These are phyloP conservation scores for Lepilemur ruficaudatus DNA, from an alignment of 2,797 vertebrate species.

Conservation along the genomic window DNA sequence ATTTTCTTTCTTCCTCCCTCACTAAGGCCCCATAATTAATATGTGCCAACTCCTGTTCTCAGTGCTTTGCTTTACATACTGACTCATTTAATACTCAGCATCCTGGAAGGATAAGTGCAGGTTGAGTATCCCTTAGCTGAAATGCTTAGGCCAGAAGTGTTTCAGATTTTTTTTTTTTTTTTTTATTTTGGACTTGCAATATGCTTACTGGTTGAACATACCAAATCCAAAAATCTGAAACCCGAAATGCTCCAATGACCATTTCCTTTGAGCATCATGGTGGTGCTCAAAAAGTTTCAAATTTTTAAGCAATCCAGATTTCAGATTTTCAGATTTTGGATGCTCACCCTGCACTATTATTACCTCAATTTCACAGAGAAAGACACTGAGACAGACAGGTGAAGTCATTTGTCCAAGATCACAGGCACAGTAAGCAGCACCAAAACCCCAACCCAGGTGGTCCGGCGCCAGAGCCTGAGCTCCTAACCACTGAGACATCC, in stretches of 20 bases:
- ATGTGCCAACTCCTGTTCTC: not conserved
- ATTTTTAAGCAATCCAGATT: not conserved
- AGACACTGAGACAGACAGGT: not conserved
- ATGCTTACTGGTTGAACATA: not conserved
- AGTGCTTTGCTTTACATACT: not conserved
- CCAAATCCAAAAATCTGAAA: not conserved
- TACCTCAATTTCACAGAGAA: not conserved
- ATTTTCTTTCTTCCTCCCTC: not conserved
- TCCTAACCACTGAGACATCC: not conserved
- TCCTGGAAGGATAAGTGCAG: not conserved
- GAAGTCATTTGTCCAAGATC: not conserved
- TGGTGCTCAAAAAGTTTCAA: not conserved
- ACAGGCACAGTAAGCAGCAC: not conserved
- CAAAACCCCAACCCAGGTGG: not conserved
- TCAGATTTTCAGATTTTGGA: not conserved
- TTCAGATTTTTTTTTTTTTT: not conserved
- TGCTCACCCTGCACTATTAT: not conserved
- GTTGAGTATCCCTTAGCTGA: not conserved
- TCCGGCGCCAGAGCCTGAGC: not conserved
- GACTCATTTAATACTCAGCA: not conserved
- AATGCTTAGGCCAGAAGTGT: not conserved
- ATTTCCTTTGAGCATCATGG: not conserved
- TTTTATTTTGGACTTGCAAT: not conserved
- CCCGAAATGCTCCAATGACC: not conserved
- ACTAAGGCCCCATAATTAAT: not conserved